Percentiles rank a stretch among this genome's conserved stretches.
Evolutionary conservation across 2,113 vertebrate species (phyloP).

Genomic region (Callopanchax toddi): DNA sequence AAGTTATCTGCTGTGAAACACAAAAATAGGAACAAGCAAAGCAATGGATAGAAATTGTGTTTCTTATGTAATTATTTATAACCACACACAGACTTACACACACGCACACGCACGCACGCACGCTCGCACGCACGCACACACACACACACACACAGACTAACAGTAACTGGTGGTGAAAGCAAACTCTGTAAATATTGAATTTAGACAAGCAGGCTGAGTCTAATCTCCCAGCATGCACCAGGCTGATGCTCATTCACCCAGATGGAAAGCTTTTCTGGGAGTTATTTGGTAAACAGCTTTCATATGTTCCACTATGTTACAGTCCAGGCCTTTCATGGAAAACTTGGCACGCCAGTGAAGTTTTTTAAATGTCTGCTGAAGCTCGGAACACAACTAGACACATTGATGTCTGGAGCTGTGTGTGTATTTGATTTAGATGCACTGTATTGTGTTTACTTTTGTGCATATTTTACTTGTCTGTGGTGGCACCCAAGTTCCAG

Average conservation of each 20-base stretch:
- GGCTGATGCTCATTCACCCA: conserved; percentile 59
- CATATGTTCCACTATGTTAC: conserved; percentile 74
- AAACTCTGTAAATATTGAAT: conserved; percentile 72
- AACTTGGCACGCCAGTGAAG: conserved; percentile 27
- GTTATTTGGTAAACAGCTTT: conserved; percentile 69
- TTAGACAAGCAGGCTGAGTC: conserved; percentile 56
- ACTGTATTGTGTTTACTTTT: too few species aligned
- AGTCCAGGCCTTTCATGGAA: conserved; percentile 46
- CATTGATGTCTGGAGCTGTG: too few species aligned
- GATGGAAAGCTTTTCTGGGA: conserved; percentile 65
- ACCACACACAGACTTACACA: background rate
- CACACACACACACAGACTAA: conserved; percentile 18
- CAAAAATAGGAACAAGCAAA: too few species aligned
- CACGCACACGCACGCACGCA: too few species aligned
- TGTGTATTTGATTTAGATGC: too few species aligned
- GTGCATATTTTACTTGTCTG: too few species aligned
- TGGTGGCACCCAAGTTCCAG: too few species aligned
- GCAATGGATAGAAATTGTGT: too few species aligned
- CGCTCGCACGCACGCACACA: too few species aligned
- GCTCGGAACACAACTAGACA: too few species aligned
- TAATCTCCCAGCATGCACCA: conserved; percentile 72
- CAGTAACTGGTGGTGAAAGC: conserved; percentile 60
- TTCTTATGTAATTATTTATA: too few species aligned
- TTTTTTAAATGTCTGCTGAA: conserved; percentile 7
- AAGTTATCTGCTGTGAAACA: too few species aligned